These are phyloP conservation scores for Cyaniris semiargus DNA, from an alignment of 2,888 invertebrate genomes.

Conservation along the genomic window DNA sequence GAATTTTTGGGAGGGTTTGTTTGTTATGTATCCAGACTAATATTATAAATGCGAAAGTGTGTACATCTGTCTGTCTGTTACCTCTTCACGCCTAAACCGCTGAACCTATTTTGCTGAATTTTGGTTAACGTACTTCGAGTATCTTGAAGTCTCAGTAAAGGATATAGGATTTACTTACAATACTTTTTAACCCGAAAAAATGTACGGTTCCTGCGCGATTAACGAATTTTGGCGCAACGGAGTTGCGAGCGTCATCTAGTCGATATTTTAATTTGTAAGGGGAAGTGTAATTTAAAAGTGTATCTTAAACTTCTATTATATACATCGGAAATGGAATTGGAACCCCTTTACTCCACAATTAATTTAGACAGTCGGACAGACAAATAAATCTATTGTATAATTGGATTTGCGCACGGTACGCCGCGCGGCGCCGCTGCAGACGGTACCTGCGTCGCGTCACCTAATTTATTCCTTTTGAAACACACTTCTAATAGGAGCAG, in stretches of 20 bases:
- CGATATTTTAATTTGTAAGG: not conserved
- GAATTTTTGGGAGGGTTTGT: not conserved
- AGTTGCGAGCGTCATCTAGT: too few relatives aligned
- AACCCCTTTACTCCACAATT: constrained; percentile 65
- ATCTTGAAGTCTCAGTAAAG: too few relatives aligned
- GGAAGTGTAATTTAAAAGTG: not conserved
- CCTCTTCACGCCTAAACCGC: too few relatives aligned
- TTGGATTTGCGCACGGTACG: constrained; percentile 49
- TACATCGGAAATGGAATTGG: constrained; percentile 45
- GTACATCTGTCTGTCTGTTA: too few relatives aligned
- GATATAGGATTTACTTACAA: too few relatives aligned
- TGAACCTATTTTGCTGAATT: too few relatives aligned
- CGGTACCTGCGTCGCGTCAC: not conserved
- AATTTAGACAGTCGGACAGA: constrained; percentile 69
- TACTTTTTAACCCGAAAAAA: too few relatives aligned
- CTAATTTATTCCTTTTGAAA: constrained; percentile 4
- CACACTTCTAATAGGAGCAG: not conserved
- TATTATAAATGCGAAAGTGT: not conserved
- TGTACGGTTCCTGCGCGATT: too few relatives aligned
- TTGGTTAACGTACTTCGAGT: too few relatives aligned
- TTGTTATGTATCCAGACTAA: not conserved
- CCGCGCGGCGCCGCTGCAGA: not conserved
- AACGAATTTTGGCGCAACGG: too few relatives aligned
- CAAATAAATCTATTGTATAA: constrained; percentile 69
- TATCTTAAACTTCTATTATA: not conserved